Conservation (phyloP, 2,113 vertebrate genomes). For the Dissostichus mawsoni region DNA sequence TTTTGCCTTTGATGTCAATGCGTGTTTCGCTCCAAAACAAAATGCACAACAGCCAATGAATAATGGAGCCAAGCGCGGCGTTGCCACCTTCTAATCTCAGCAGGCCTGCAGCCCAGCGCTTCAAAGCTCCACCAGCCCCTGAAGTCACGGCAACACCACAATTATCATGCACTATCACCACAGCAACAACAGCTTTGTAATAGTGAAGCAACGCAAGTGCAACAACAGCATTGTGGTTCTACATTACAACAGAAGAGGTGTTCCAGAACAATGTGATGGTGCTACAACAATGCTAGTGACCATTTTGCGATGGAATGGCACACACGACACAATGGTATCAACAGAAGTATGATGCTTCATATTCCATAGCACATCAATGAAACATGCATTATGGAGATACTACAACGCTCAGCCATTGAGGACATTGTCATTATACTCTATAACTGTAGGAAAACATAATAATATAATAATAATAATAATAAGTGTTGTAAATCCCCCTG, state of each 20-base stretch:
- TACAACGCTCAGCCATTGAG: not conserved
- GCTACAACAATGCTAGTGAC: not conserved
- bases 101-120: slow-evolving; percentile 67
- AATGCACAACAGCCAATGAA: slow-evolving; percentile 73
- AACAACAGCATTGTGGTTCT: not conserved
- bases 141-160: slow-evolving; percentile 17
- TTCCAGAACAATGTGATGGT: not conserved
- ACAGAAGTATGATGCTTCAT: not conserved
- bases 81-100: slow-evolving; percentile 74
- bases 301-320: not conserved
- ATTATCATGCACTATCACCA: slow-evolving; percentile 26
- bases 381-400: not conserved
- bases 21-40: slow-evolving; percentile 68
- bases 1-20: slow-evolving; percentile 73
- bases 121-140: slow-evolving; percentile 57
- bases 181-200: slow-evolving; percentile 24
- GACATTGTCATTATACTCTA: not conserved
- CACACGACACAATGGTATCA: not conserved
- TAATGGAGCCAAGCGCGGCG: slow-evolving; percentile 66
- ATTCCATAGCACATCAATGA: not conserved
- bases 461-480: too few relatives aligned
- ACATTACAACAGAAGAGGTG: not conserved
- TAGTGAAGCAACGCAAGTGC: not conserved
- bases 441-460: not conserved
- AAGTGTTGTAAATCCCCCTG: too few relatives aligned